phyloP scores from a whole-genome alignment of 2,888 invertebrate species.

The Platypus cylindrus region DNA sequence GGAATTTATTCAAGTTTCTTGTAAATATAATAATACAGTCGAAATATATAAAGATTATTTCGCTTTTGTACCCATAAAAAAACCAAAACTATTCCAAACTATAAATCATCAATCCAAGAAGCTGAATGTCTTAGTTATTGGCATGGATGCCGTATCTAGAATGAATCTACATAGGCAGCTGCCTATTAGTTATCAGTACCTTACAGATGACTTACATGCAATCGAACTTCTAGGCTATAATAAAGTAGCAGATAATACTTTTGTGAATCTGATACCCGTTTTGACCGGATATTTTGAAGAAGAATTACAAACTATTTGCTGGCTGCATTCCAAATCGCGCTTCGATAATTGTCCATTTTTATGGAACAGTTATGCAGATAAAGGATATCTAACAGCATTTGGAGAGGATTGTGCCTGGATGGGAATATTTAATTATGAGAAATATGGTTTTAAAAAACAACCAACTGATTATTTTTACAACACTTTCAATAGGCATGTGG shows the following conservation, averaged over 20 bases:
- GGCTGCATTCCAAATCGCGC: conserved; percentile 37
- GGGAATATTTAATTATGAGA: conserved; percentile 69
- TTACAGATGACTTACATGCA: conserved; percentile 45
- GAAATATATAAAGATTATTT: conserved; percentile 55
- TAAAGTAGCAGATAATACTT: conserved; percentile 91
- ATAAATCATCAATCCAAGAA: too few relatives aligned
- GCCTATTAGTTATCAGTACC: conserved; percentile 52
- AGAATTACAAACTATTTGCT: conserved; percentile 53
- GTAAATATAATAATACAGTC: conserved; percentile 37
- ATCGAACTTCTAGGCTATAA: conserved; percentile 79
- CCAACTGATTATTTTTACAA: conserved; percentile 80
- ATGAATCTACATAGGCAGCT: conserved; percentile 75
- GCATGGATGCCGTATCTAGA: conserved; percentile 76
- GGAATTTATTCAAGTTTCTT: conserved; percentile 61
- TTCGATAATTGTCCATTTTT: conserved; percentile 74
- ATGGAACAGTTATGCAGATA: conserved; percentile 65
- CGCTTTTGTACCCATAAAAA: conserved; percentile 45
- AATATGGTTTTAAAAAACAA: conserved; percentile 59
- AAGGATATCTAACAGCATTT: conserved; percentile 57
- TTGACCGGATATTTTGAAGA: conserved; percentile 56
- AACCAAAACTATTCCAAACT: conserved; percentile 12
- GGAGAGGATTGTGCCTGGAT: conserved; percentile 73
- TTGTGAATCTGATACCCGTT: conserved; percentile 76
- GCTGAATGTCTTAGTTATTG: conserved; percentile 64
- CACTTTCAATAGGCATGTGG: conserved; percentile 58